Evolutionary conservation across 2,797 vertebrate genomes (phyloP).

Genomic region (Melanotaenia boesemani): DNA sequence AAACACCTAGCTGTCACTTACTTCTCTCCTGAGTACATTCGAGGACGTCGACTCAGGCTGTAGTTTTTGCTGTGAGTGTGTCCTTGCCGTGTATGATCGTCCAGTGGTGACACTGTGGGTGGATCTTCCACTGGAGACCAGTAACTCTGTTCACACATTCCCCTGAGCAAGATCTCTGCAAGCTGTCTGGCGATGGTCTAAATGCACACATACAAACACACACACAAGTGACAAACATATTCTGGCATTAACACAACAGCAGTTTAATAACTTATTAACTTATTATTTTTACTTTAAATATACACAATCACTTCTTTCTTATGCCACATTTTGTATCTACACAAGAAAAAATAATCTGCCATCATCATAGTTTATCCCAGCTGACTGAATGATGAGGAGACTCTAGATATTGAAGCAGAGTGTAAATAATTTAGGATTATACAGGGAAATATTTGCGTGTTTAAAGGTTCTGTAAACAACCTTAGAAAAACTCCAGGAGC

Average conservation of each 20-base stretch:
- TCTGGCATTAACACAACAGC: neutral
- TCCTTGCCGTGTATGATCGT: constrained; percentile 91
- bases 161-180: constrained; percentile 96
- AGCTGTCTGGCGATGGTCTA: constrained; percentile 98
- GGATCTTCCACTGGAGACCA: constrained; percentile 98
- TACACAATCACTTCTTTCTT: neutral
- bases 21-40: constrained; percentile 97
- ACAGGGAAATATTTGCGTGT: neutral
- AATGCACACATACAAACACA: constrained; percentile 28
- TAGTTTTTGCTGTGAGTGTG: constrained; percentile 89
- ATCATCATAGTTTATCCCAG: neutral
- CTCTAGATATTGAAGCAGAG: too few species aligned
- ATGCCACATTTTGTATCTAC: too few species aligned
- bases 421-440: neutral
- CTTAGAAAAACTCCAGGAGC: neutral
- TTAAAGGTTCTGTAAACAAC: neutral
- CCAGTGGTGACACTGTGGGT: constrained; percentile 92
- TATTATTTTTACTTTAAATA: neutral
- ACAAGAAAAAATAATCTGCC: neutral
- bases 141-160: constrained; percentile 99
- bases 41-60: constrained; percentile 88
- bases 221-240: neutral
- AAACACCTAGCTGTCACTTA: constrained; percentile 65
- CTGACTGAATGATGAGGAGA: neutral
- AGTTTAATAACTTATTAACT: neutral